Evolutionary conservation across 2,113 vertebrate genomes (phyloP), one percentile per base, ranked within the genome.

Genomic region (Oreocharis arfaki): DNA sequence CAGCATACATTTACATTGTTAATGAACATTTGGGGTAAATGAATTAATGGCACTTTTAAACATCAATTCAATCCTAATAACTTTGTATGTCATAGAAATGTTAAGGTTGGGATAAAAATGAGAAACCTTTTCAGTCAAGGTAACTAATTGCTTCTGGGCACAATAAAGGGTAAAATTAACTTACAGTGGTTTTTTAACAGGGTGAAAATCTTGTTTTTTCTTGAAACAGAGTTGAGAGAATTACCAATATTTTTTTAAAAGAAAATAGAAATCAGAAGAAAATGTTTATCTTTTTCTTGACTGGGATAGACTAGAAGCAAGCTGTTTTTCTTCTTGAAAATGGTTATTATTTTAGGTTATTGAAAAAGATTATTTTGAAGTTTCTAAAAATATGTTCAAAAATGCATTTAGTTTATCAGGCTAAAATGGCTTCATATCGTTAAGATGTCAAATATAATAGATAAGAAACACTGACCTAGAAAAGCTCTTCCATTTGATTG

Each of bases 1-100:
- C 98, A 98, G 98, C 98, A 98, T 98, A 99, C 98, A 99, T 99
- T 99, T 99, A 99, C 99, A 99, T 99, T 98, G 99, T 99, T 99
- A 99, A 99, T 99, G 98, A 99, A 99, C 98, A 98, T 98, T 98
- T 98, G 98, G 97, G 98, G 98, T 98, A 99, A 99, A 99, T 98
- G 98, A 98, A 98, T 98, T 99, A 98, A 99, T 98, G 98, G 98
- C 98, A 98, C 98, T 98, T 98, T 98, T 98, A 98, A 98, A 99
- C 98, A 98, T 98, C 98, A 98, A 99, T 99, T 99, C 98, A 98
- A 96, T 97, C 96, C 98, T 98, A 98, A 98, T 98, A 98, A 98
- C 97, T 98, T 96, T 97, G 96, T 98, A 97, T 97, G 98, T 98
- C 98, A 98, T 87, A 98, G 98, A 98, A 98, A 98, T 98, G 97